phyloP scores from a whole-genome alignment of 1,140 invertebrate genomes.

The Parasteatoda tepidariorum region DNA sequence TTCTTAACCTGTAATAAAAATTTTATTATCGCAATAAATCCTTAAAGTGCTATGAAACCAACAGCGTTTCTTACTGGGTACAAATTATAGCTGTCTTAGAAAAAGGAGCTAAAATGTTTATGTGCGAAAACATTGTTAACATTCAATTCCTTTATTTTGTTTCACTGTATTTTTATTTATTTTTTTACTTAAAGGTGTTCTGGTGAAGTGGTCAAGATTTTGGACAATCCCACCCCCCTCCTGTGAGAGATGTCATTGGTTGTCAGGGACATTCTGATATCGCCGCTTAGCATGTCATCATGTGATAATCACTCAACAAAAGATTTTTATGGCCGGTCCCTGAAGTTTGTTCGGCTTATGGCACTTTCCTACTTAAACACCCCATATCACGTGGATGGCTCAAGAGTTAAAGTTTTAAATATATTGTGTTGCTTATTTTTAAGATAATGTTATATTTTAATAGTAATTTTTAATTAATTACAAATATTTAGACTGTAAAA shows the following conservation, averaged over 20 bases:
- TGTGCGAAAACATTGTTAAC: conserved; percentile 56
- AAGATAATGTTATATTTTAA: too few relatives aligned
- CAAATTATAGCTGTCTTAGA: conserved; percentile 51
- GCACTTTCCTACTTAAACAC: too few relatives aligned
- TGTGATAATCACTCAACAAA: conserved; percentile 31
- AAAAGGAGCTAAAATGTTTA: conserved; percentile 51
- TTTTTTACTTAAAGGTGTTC: not conserved
- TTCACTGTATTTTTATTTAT: not conserved
- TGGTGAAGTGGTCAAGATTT: conserved; percentile 8
- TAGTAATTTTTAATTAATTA: too few relatives aligned
- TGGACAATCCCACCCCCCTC: not conserved
- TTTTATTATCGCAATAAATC: conserved; percentile 58
- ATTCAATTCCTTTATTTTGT: not conserved
- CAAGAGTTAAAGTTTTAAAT: too few relatives aligned
- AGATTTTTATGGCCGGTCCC: conserved; percentile 27
- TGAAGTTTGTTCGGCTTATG: not conserved
- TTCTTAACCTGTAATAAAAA: conserved; percentile 53
- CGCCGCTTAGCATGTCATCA: conserved; percentile 14
- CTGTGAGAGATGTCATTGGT: conserved; percentile 22
- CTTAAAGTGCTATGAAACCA: conserved; percentile 59
- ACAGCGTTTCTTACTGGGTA: conserved; percentile 47
- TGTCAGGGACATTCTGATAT: conserved; percentile 31
- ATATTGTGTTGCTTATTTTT: too few relatives aligned
- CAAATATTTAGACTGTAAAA: too few relatives aligned
- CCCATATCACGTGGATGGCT: too few relatives aligned